Conservation (phyloP, 2,113 vertebrate genomes). For the Pseudorhombus dupliciocellatus region DNA sequence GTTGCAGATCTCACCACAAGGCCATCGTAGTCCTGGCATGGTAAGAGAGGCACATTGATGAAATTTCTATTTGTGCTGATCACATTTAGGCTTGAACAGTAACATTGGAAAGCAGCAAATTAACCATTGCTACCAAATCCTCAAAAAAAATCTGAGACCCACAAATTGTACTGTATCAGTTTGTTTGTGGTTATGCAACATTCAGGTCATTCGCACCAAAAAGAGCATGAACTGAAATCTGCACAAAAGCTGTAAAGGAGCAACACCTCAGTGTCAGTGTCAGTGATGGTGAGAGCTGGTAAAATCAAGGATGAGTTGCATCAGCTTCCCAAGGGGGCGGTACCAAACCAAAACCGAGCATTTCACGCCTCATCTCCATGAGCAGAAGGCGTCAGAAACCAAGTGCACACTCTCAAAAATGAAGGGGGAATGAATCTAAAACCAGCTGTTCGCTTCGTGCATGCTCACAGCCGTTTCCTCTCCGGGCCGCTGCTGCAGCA, state of each 20-base stretch:
- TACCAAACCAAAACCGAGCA: slow-evolving; percentile 13
- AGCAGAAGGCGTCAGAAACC: background rate
- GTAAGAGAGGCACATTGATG: background rate
- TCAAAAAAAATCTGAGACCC: no score
- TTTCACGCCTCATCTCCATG: background rate
- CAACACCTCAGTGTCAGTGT: background rate
- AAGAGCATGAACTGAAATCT: no score
- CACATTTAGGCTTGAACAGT: background rate
- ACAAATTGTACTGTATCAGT: no score
- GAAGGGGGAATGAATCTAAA: background rate
- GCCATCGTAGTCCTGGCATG: slow-evolving; percentile 88
- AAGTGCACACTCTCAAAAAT: no score
- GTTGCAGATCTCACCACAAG: slow-evolving; percentile 95
- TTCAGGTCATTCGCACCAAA: background rate
- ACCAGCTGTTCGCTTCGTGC: no score
- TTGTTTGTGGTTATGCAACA: no score
- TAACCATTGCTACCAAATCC: no score
- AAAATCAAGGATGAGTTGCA: slow-evolving; percentile 84
- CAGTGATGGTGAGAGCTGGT: slow-evolving; percentile 23
- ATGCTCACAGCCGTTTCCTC: no score
- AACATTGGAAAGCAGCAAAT: no score
- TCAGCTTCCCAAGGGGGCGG: slow-evolving; percentile 80
- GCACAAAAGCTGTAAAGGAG: no score
- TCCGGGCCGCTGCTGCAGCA: no score
- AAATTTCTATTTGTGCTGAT: background rate